Conservation (phyloP, 2,797 vertebrate genomes). For the Hydrolagus colliei region DNA sequence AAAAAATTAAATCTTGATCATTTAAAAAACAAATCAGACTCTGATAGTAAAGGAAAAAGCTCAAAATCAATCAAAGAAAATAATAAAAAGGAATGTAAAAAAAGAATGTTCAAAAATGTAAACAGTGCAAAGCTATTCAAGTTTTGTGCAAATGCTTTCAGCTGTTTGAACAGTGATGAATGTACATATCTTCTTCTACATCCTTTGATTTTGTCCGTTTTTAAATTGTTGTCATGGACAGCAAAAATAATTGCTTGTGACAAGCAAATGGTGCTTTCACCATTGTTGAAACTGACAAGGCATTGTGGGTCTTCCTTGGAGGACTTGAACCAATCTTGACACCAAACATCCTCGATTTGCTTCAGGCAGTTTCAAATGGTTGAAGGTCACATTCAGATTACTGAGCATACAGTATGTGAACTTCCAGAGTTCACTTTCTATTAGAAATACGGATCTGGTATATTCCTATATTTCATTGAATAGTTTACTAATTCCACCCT, state of each 20-base stretch:
- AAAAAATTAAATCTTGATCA: too few relatives aligned
- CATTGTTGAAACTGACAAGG: constrained; percentile 51
- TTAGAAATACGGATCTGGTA: constrained; percentile 36
- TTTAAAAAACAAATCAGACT: too few relatives aligned
- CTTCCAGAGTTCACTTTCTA: constrained; percentile 42
- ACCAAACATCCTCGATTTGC: constrained; percentile 53
- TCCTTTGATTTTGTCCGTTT: constrained; percentile 39
- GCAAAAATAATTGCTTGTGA: constrained; percentile 46
- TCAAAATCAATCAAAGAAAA: too few relatives aligned
- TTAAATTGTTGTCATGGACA: constrained; percentile 39
- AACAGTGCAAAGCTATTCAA: too few relatives aligned
- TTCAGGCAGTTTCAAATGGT: constrained; percentile 51
- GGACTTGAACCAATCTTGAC: constrained; percentile 58
- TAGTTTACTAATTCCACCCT: too few relatives aligned
- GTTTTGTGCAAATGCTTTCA: too few relatives aligned
- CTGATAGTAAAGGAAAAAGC: too few relatives aligned
- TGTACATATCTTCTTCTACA: background rate
- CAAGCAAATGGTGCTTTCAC: constrained; percentile 53
- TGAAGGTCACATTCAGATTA: constrained; percentile 47
- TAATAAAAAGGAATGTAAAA: too few relatives aligned
- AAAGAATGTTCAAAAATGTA: too few relatives aligned
- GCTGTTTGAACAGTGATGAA: too few relatives aligned
- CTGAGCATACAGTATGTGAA: constrained; percentile 41
- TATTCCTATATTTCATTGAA: too few relatives aligned
- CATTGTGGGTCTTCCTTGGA: constrained; percentile 51